Evolutionary conservation across 1,140 invertebrate species (phyloP), one percentile per base, ranked within the genome.

Genomic region (Oppia nitens): DNA sequence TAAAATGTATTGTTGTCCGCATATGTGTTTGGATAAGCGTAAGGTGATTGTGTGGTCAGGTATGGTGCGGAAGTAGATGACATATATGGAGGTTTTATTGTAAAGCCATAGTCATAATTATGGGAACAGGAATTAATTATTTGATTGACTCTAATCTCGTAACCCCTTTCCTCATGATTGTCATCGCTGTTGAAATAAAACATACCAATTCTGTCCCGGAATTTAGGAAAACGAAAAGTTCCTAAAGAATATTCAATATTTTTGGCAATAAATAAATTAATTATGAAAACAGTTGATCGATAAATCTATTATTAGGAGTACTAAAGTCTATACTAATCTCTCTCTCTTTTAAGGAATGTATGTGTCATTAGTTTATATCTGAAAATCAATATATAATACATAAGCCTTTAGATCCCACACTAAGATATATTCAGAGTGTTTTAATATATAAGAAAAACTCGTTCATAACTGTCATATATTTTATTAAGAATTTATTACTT

Each of bases 71-170:
- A 50, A 48, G 2, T 12, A 24, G n/a, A 25, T 57, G 48, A 21
- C 48, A 24, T 32, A 48, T 57, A 11, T 48, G 51, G 53, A 50
- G 26, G 53, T 24, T 20, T 55, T 50, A 4, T 17, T 9, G 17
- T 24, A 28, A 4, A 9, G 4, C 49, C 49, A 28, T 55, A 25
- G 17, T 50, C 23, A 23, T 60, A 62, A 24, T 62, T 57, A 45
- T 57, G 6, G 4, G 12, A 55, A 50, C 65, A 66, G 27, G 57
- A 59, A 23, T 64, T 64, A 12, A 52, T 9, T 27, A 56, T n/a
- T 55, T 66, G 65, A n/a, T 45, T 53, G 2, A 66, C 60, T 20
- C 51, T 40, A 28, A 65, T 65, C 23, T 66, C 64, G 49, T 62
- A 66, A 3, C 65, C 65, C 6, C 56, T 47, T 27, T 57, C 64